Evolutionary conservation across 2,113 vertebrate species (phyloP), one percentile per base, ranked within the genome.

Genomic region (Stegastes partitus): DNA sequence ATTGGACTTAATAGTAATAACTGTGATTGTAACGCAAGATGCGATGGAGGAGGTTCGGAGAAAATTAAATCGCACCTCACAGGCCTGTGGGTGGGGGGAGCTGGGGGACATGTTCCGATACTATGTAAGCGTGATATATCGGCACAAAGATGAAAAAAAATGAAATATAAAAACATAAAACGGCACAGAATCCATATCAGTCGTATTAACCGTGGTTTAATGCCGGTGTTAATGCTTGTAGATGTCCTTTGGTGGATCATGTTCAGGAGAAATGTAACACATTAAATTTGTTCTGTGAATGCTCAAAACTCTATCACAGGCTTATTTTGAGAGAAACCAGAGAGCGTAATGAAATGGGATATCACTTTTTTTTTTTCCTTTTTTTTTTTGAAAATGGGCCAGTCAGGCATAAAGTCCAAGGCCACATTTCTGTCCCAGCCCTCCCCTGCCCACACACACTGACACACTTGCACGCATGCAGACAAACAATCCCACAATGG

Each of bases 341-440:
- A 88, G 70, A 79, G 82, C 11, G 22, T 85, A 82, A 84, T 81
- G 79, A 87, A 91, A 93, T 45, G 14, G 47, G 79, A 91, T 90
- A 85, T 87, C 83, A 61, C 80, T 77, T 71, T 57, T 79, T 77
- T 51, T 53, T 58, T 57, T 79, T 54, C 64, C 21, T 53, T 54
- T 65, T 67, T 42, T 42, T 57, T 81, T 80, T 84, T 82, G 83
- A 86, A 87, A 85, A 68, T 26, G 47, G 39, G 83, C 86, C 89
- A 92, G 72, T 82, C 54, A 84, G 82, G 81, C 78, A 81, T 87
- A 81, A 88, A 91, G 76, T 90, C 76, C 89, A 91, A 92, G 91
- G 91, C 71, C 83, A 80, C 34, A 89, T 90, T 84, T 89, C 73
- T 84, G 88, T 89, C 83, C 79, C 80, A 87, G 74, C 72, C 74